Evolutionary conservation across 2,797 vertebrate species (phyloP), one percentile per base, ranked within the genome.

Genomic region (Lepus oiostolus): DNA sequence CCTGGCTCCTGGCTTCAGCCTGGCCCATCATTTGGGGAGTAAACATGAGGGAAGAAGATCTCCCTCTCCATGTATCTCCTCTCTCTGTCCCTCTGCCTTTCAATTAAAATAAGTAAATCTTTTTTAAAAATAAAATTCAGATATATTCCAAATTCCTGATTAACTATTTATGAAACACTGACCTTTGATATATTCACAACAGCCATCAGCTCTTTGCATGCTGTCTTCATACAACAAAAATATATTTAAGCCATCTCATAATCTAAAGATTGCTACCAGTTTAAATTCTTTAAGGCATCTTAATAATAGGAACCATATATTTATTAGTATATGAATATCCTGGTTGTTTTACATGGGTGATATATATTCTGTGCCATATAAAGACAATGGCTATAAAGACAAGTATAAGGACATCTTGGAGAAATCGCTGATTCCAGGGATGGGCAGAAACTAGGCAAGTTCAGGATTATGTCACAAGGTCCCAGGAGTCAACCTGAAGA

Each of bases 311-410:
- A 91, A 1, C 11, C 54, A 79, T 28, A 14, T 2, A 79, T 62
- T 96, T 90, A 84, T 76, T 84, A 85, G 24, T 58, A 93, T 62
- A n/a, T 81, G 93, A 38, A 67, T 50, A 85, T 38, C 88, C 75
- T 50, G 4, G 32, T 81, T 84, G 85, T 24, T 89, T 92, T 86
- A 90, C 91, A 85, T 90, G 19, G 9, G 9, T 4, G 14, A 30
- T 12, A 71, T 58, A 28, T 52, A 70, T 52, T 84, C n/a, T 76
- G 11, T 42, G 14, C 60, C 72, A 79, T 30, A 67, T 32, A 90
- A 91, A 70, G 28, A 92, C 50, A 90, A 76, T 30, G 24, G 22
- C 5, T 63, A 35, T 71, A 35, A 89, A 86, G 54, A 67, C 19
- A 90, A 10, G 5, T 67, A 83, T 80, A 12, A 83, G 5, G 8